phyloP scores from a whole-genome alignment of 2,888 invertebrate genomes.

The Isotomurus palustris region DNA sequence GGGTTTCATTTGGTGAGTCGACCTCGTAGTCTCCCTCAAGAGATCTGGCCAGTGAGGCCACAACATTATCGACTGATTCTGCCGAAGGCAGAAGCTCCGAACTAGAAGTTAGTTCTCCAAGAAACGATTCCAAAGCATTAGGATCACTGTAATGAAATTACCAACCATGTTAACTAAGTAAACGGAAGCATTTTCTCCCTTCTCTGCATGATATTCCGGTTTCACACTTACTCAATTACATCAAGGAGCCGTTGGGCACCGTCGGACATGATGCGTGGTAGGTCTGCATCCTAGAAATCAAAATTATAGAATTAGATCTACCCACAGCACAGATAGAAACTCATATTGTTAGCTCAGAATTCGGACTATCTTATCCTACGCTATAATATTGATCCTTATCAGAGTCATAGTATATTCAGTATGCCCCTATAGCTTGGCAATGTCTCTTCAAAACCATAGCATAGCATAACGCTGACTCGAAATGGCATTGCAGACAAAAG shows the following conservation, averaged over 20 bases:
- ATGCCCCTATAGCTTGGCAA: no score
- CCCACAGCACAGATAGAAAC: no score
- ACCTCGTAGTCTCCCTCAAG: conserved; percentile 43
- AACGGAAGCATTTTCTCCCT: neutral
- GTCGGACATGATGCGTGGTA: conserved; percentile 45
- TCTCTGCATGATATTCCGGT: neutral
- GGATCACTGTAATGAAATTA: conserved; percentile 41
- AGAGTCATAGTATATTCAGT: no score
- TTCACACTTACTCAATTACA: conserved; percentile 44
- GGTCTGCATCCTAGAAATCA: conserved; percentile 43
- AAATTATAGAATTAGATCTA: conserved; percentile 12
- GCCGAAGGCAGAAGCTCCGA: conserved; percentile 41
- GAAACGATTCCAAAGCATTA: conserved; percentile 45
- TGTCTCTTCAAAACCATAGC: no score
- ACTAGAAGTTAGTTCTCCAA: conserved; percentile 42
- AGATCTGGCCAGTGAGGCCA: conserved; percentile 43
- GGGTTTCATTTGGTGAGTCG: conserved; percentile 45
- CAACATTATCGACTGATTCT: conserved; percentile 45
- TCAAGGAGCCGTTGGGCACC: conserved; percentile 47
- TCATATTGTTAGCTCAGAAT: no score
- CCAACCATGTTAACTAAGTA: neutral
- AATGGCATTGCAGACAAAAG: no score
- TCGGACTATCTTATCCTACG: no score
- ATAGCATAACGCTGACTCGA: no score
- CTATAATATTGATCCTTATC: no score